These are phyloP conservation scores for Anas platyrhynchos DNA, from an alignment of 2,113 vertebrate species.

Conservation along the genomic window DNA sequence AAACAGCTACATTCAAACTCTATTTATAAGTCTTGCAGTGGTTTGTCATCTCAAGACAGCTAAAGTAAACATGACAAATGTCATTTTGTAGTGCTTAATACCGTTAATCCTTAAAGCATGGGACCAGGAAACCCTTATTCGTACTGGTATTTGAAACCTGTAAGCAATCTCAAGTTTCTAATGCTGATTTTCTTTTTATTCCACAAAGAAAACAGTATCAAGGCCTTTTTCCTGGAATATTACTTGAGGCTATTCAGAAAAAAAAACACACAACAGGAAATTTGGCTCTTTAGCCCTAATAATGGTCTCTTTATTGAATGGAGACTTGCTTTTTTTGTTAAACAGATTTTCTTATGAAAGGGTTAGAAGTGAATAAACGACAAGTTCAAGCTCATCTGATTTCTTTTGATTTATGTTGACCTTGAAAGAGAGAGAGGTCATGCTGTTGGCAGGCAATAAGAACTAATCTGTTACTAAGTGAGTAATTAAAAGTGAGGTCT, in stretches of 20 bases:
- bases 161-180: constrained; percentile 6
- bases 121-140: constrained; percentile 35
- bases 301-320: constrained; percentile 19
- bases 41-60: constrained; percentile 39
- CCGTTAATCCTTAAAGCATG: constrained; percentile 30
- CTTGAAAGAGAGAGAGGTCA: constrained; percentile 68
- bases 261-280: constrained; percentile 56
- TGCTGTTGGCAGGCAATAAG: constrained; percentile 75
- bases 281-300: constrained; percentile 43
- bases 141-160: constrained; percentile 27
- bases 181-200: constrained; percentile 54
- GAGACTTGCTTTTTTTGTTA: constrained; percentile 29
- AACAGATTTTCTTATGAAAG: constrained; percentile 64
- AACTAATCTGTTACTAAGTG: constrained; percentile 79
- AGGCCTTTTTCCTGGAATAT: constrained; percentile 50
- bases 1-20: neutral
- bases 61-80: constrained; percentile 42
- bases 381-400: constrained; percentile 71
- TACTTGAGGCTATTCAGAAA: constrained; percentile 43
- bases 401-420: constrained; percentile 77
- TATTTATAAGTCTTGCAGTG: constrained; percentile 4
- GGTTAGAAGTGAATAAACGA: constrained; percentile 56
- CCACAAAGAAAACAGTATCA: constrained; percentile 61
- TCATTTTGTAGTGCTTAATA: neutral
- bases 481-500: constrained; percentile 89